Evolutionary conservation across 1,140 invertebrate species (phyloP).

Genomic region (Ips typographus): DNA sequence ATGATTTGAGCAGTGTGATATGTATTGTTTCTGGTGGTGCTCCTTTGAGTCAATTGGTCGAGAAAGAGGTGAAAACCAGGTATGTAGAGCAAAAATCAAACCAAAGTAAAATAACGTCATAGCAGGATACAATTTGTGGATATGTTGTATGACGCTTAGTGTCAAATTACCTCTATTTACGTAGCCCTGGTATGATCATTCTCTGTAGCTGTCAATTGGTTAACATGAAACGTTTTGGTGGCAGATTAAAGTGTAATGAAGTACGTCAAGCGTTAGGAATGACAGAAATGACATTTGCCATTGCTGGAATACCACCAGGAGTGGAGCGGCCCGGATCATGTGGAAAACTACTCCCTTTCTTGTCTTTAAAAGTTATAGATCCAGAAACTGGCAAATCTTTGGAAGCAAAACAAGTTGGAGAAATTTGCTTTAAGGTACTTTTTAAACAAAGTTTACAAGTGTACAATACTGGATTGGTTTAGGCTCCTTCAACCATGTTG

Average conservation of each 20-base stretch:
- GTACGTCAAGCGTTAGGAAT: not conserved
- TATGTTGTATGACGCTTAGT: no score
- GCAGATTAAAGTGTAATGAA: not conserved
- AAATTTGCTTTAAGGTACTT: not conserved
- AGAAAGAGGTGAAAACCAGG: slow-evolving; percentile 37
- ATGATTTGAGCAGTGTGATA: slow-evolving; percentile 52
- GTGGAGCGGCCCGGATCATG: not conserved
- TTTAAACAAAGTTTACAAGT: no score
- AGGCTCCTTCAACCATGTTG: slow-evolving; percentile 62
- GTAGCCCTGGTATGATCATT: no score
- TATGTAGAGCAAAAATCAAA: no score
- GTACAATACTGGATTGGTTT: not conserved
- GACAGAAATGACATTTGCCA: not conserved
- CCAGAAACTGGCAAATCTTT: not conserved
- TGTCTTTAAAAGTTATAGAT: not conserved
- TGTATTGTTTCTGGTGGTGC: slow-evolving; percentile 55
- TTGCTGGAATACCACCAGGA: not conserved
- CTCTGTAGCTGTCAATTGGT: no score
- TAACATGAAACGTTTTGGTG: not conserved
- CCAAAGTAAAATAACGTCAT: no score
- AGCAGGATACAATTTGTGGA: no score
- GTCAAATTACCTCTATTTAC: no score
- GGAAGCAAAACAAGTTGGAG: not conserved
- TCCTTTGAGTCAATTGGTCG: slow-evolving; percentile 52
- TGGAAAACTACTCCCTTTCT: not conserved